Percentiles rank a stretch among this genome's conserved stretches.
These are phyloP conservation scores for Dynastes tityus DNA, from an alignment of 2,888 invertebrate species.

Conservation along the genomic window DNA sequence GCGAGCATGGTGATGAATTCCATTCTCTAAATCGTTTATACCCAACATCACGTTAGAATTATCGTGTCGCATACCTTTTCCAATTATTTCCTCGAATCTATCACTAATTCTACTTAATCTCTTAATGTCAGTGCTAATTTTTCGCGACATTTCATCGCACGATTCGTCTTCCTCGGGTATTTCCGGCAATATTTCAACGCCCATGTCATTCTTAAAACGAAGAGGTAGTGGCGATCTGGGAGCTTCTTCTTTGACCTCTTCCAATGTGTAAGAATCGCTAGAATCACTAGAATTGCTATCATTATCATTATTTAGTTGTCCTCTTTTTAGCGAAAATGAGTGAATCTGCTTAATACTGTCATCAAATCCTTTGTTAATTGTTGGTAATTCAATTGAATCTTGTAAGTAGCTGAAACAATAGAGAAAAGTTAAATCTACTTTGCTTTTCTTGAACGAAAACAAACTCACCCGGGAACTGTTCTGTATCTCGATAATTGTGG, in stretches of 20 bases:
- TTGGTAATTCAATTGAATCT: conserved; percentile 52
- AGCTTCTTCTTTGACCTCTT: conserved; percentile 48
- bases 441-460: not conserved
- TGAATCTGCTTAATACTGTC: conserved; percentile 30
- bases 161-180: conserved; percentile 73
- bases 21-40: conserved; percentile 43
- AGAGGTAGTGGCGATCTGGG: conserved; percentile 25
- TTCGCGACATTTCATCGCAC: conserved; percentile 63
- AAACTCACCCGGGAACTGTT: conserved; percentile 48
- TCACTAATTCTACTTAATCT: conserved; percentile 73
- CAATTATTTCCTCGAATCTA: conserved; percentile 72
- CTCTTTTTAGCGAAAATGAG: not conserved
- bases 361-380: conserved; percentile 45
- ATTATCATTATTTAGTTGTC: conserved; percentile 12
- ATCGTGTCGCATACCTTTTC: conserved; percentile 68
- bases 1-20: not conserved
- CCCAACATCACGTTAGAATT: conserved; percentile 40
- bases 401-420: conserved; percentile 44
- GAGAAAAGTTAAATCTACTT: not conserved
- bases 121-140: conserved; percentile 71
- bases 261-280: conserved; percentile 46
- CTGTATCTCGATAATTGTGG: conserved; percentile 44
- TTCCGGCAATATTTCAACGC: conserved; percentile 73
- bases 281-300: conserved; percentile 47
- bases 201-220: conserved; percentile 69